Evolutionary conservation across 2,888 invertebrate genomes (phyloP), one percentile per base, ranked within the genome.

Genomic region (Lomographa bimaculata): DNA sequence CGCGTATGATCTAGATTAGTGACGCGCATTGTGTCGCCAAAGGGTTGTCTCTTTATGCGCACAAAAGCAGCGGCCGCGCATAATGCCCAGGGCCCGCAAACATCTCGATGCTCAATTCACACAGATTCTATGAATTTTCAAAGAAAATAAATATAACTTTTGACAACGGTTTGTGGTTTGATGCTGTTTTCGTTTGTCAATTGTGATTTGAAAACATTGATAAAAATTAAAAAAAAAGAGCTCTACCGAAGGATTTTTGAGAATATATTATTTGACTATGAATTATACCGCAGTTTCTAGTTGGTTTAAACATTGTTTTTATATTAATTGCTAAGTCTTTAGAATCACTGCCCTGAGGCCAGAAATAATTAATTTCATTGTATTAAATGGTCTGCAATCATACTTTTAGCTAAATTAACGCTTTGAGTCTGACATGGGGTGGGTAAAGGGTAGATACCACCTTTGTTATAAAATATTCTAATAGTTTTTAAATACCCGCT

Each of bases 91-190:
- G 56, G 64, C 73, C 75, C 75, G 74, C 85, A 84, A 84, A 86
- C 81, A 83, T 78, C 81, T 81, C 78, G 74, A 80, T 77, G 64
- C 70, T 70, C 64, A 73, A 82, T 86, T 86, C 79, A 82, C 81
- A 79, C 63, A 57, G 71, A 75, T 87, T 86, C 86, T 81, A 80
- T 86, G 83, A 82, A 87, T 85, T 86, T 84, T 64, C 79, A 87
- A 87, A 85, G 86, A 87, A 86, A 85, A 89, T 87, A 87, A 87
- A 89, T 86, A 87, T 84, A 84, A 85, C 85, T 86, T 87, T 74
- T 86, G 89, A 87, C 87, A 87, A 82, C 79, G 78, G 70, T 74
- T 71, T 67, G 67, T 63, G 73, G 71, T 68, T 77, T 73, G 81
- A 83, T 85, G 64, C 66, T 76, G 85, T 83, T 83, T 70, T 74